Conservation (phyloP, 2,888 invertebrate species). For the Taphrorychus bicolor region DNA sequence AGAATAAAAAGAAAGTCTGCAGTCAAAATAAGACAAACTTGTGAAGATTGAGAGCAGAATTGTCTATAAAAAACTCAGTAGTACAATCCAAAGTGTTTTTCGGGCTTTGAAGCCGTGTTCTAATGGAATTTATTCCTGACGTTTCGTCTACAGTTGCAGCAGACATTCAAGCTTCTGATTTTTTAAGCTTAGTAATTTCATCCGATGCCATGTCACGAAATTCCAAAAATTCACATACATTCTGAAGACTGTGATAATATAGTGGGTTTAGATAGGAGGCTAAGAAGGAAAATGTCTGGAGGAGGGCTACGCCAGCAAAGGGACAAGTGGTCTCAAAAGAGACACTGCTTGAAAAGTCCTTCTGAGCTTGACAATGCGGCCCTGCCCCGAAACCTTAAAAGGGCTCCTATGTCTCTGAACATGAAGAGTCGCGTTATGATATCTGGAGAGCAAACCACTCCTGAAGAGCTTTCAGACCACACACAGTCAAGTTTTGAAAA, state of each 20-base stretch:
- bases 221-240: conserved; percentile 62
- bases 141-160: too few relatives aligned
- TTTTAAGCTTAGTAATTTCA: too few relatives aligned
- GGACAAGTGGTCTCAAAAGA: conserved; percentile 54
- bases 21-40: too few relatives aligned
- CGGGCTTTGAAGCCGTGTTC: too few relatives aligned
- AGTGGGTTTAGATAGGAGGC: conserved; percentile 59
- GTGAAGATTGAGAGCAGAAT: too few relatives aligned
- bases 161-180: too few relatives aligned
- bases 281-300: conserved; percentile 62
- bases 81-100: too few relatives aligned
- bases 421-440: conserved; percentile 50
- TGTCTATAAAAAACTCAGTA: too few relatives aligned
- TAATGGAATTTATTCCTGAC: too few relatives aligned
- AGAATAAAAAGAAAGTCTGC: too few relatives aligned
- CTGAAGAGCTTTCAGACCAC: conserved; percentile 56
- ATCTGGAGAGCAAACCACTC: conserved; percentile 53
- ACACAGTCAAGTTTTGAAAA: conserved; percentile 48
- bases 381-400: conserved; percentile 45
- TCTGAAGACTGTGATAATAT: conserved; percentile 63
- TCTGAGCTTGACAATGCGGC: conserved; percentile 44
- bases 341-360: conserved; percentile 53
- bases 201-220: conserved; percentile 47
- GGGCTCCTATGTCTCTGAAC: conserved; percentile 44
- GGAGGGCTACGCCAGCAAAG: conserved; percentile 58